Percentiles rank a stretch among this genome's conserved stretches.
Evolutionary conservation across 2,113 vertebrate genomes (phyloP).

Genomic region (Sinocyclocheilus maitianheensis): DNA sequence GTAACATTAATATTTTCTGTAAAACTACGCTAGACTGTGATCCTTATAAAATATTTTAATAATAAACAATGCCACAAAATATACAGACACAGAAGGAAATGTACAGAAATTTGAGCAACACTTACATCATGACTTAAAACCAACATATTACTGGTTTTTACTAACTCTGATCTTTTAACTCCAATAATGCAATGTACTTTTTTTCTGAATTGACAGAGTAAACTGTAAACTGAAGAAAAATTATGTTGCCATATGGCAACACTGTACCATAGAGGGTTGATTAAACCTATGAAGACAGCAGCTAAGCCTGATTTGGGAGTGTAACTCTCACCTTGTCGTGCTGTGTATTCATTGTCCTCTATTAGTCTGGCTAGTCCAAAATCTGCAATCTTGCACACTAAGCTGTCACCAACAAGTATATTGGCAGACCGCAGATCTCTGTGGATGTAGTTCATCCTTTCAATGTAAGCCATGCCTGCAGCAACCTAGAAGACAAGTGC

Average conservation of each 20-base stretch:
- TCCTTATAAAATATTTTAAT: neutral
- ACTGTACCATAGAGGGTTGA: neutral
- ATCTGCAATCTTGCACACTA: slow-evolving; percentile 98
- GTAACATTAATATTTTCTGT: neutral
- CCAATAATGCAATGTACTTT: neutral
- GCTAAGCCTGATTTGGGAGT: slow-evolving; percentile 34
- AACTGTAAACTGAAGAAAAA: neutral
- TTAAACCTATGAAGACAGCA: slow-evolving; percentile 52
- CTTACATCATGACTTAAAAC: neutral
- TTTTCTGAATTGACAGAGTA: neutral
- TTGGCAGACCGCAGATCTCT: slow-evolving; percentile 96
- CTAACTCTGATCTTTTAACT: neutral
- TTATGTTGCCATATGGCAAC: neutral
- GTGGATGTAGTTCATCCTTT: slow-evolving; percentile 99
- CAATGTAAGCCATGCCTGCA: slow-evolving; percentile 97
- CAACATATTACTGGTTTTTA: neutral
- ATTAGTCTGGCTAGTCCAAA: slow-evolving; percentile 96
- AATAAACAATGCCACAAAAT: neutral
- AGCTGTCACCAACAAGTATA: slow-evolving; percentile 94
- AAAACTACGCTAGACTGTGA: neutral
- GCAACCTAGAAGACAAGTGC: slow-evolving; percentile 78
- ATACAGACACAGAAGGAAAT: neutral
- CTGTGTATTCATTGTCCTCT: slow-evolving; percentile 98
- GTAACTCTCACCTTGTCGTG: slow-evolving; percentile 87
- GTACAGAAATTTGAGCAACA: neutral